Base-by-base conservation (phyloP, 35 echinoderm and acorn worm species). In the Nesometra sesokonis region DNA sequence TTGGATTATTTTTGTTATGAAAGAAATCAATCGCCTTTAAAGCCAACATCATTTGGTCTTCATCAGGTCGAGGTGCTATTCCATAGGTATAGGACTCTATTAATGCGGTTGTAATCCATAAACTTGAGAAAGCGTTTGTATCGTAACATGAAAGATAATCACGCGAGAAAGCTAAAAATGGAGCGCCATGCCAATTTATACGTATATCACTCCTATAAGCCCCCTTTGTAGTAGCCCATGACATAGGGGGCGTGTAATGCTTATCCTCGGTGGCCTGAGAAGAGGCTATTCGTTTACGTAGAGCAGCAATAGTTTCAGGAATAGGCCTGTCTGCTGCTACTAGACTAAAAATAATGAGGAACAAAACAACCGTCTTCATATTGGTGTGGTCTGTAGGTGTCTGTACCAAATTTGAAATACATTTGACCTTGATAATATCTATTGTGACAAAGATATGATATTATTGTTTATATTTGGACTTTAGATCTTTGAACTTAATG, bases 1-100 rank as follows among this genome's bases (percentile, higher is more conserved):
- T 23, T 31, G 84, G 84, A 32, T 47, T 30, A 46, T 85, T 85
- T 85, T 85, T 85, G 34, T 85, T 67, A 27, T 85, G 84, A 76
- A 67, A 67, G 0, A 34, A 57, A 35, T 76, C 67, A 21, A 85
- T 52, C 0, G 76, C 43, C 0, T 85, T 34, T n/a, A 85, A 32
- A 33, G 84, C 84, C 0, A 9, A 2, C n/a, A 67, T 85, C 84
- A 57, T 85, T 34, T 47, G 84, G 13, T 85, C 40, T 5, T 85
- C 84, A 57, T 8, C 29, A 57, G 46, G 84, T 27, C 27, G 9
- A 46, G 84, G 46, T 34, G 84, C 84, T 0, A 31, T 34, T 7
- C 84, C 84, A 67, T 85, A 85, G 4, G 0, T 11, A 15, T 67
- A 34, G 32, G 43, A 39, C 84, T 85, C 84, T 21, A 85, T 46